These are phyloP conservation scores for Lordiphosa mommai DNA, from an alignment of 1,140 invertebrate genomes.

Conservation along the genomic window DNA sequence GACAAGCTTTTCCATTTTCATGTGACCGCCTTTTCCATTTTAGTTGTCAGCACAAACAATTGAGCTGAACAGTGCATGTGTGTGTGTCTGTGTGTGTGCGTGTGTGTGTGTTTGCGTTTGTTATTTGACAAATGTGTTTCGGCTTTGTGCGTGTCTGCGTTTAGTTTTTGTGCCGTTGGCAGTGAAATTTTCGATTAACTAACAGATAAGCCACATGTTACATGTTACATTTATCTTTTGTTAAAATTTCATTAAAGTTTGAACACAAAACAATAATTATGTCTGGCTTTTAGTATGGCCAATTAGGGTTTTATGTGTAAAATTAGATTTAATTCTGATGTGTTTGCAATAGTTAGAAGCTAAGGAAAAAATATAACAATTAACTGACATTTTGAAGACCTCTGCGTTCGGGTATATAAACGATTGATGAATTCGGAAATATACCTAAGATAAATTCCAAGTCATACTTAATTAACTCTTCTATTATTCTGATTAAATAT, in stretches of 20 bases:
- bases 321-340: neutral
- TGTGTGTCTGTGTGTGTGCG: neutral
- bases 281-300: conserved; percentile 24
- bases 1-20: conserved; percentile 34
- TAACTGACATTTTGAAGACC: no score
- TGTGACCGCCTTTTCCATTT: conserved; percentile 34
- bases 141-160: conserved; percentile 34
- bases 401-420: no score
- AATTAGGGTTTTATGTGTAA: conserved; percentile 43
- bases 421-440: no score
- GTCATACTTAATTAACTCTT: no score
- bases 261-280: conserved; percentile 46
- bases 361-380: no score
- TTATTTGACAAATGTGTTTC: conserved; percentile 59
- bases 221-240: conserved; percentile 42
- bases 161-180: conserved; percentile 41
- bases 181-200: conserved; percentile 51
- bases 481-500: no score
- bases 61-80: conserved; percentile 23
- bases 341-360: neutral
- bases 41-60: conserved; percentile 48
- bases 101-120: conserved; percentile 20
- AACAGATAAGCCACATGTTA: conserved; percentile 32
- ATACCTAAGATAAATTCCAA: no score
- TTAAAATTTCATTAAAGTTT: conserved; percentile 46